phyloP scores from a whole-genome alignment of 2,113 vertebrate species.

The Syngnathus scovelli region DNA sequence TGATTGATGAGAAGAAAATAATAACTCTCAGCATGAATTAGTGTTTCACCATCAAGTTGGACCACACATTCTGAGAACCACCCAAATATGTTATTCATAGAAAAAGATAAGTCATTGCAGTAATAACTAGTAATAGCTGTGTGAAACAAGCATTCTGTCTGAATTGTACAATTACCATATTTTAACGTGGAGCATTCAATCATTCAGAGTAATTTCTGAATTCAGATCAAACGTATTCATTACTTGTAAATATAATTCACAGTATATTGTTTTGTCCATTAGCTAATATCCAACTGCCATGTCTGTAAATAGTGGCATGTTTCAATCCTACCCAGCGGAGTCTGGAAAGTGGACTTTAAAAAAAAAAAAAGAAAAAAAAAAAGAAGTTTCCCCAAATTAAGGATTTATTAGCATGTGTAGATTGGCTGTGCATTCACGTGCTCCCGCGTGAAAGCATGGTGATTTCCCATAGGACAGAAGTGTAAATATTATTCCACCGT shows the following conservation, averaged over 20 bases:
- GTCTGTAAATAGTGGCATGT: conserved; percentile 51
- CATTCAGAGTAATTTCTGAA: background rate
- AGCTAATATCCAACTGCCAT: conserved; percentile 40
- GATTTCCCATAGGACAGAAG: conserved; percentile 55
- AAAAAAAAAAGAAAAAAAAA: no score
- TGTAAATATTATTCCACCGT: conserved; percentile 42
- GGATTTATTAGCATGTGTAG: conserved; percentile 44
- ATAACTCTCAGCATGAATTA: no score
- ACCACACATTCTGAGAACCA: no score
- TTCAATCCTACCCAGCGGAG: no score
- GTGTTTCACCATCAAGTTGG: no score
- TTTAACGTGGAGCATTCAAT: conserved; percentile 6
- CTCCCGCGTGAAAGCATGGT: conserved; percentile 56
- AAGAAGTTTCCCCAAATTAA: conserved; percentile 58
- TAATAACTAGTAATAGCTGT: background rate
- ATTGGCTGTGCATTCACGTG: conserved; percentile 41
- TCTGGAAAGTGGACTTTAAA: no score
- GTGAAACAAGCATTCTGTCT: background rate
- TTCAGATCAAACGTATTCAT: conserved; percentile 10
- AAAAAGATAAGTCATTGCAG: background rate
- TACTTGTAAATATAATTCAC: conserved; percentile 16
- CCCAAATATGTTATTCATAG: background rate
- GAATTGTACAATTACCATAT: conserved; percentile 18
- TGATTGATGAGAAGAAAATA: no score
- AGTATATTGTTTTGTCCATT: conserved; percentile 17